phyloP scores from a whole-genome alignment of 2,113 vertebrate species.

The Syrrhaptes paradoxus region DNA sequence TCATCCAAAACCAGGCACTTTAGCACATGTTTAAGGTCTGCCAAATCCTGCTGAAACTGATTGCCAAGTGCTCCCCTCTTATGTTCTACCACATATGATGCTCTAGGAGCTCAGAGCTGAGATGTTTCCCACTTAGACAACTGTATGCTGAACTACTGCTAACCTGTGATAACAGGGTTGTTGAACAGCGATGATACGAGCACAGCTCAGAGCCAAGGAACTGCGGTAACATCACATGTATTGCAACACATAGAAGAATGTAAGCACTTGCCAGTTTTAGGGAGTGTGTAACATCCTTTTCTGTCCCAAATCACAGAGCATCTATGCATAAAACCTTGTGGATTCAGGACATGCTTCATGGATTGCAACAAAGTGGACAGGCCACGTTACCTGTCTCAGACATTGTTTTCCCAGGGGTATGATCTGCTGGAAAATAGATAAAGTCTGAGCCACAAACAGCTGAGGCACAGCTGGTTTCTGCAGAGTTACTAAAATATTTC shows the following conservation, averaged over 20 bases:
- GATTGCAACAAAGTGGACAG: accelerated
- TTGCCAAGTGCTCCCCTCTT: not conserved
- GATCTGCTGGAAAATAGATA: not conserved
- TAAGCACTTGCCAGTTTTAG: not conserved
- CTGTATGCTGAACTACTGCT: not conserved
- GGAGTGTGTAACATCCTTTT: not conserved
- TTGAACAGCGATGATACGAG: not conserved
- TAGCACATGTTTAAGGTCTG: not conserved
- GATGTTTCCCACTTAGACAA: not conserved
- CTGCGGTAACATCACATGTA: not conserved
- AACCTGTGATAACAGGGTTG: not conserved
- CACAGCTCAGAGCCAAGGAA: not conserved
- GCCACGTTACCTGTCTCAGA: accelerated
- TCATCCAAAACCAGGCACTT: not conserved
- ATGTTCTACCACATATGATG: not conserved
- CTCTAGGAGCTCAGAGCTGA: not conserved
- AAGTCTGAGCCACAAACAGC: not conserved
- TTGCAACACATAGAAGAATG: not conserved
- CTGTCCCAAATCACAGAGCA: not conserved
- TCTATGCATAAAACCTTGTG: not conserved
- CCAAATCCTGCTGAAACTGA: not conserved
- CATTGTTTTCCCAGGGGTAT: not conserved
- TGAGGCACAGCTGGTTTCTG: not conserved
- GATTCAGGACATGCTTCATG: accelerated
- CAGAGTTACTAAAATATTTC: constrained; percentile 3